Conservation (phyloP, 2,888 invertebrate species). For the Cryptocephalus moraei region DNA sequence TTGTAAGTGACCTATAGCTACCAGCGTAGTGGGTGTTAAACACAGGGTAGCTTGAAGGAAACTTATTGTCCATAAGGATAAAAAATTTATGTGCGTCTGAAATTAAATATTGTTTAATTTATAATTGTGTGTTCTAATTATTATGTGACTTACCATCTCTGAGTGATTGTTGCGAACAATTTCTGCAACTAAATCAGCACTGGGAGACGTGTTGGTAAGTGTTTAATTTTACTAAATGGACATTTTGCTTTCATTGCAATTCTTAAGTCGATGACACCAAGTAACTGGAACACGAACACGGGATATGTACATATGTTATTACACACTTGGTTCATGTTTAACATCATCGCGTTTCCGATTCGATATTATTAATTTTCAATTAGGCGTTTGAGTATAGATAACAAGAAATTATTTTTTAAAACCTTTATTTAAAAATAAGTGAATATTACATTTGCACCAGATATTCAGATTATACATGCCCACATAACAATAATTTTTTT, state of each 20-base stretch:
- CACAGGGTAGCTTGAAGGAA: slow-evolving; percentile 2
- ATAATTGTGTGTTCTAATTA: too few species aligned
- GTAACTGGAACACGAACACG: background rate
- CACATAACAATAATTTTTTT: background rate
- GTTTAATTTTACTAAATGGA: background rate
- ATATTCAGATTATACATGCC: background rate
- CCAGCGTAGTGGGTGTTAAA: slow-evolving; percentile 6
- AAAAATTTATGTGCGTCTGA: slow-evolving; percentile 3
- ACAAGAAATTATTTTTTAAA: background rate
- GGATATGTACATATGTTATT: background rate
- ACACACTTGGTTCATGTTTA: background rate
- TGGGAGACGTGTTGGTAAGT: background rate
- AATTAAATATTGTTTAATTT: slow-evolving; percentile 1
- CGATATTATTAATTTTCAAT: background rate
- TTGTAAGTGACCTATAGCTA: slow-evolving; percentile 9
- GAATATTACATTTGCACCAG: background rate
- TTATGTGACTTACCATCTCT: too few species aligned
- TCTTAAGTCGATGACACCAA: background rate
- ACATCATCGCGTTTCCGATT: background rate
- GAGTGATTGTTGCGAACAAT: too few species aligned
- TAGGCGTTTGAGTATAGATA: background rate
- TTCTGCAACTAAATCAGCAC: too few species aligned
- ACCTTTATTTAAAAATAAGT: background rate
- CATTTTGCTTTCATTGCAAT: background rate
- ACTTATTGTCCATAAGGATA: slow-evolving; percentile 3